A percentile compares a stretch with the other conserved stretches of the same genome.
These are phyloP conservation scores for Ochropleura plecta DNA, from an alignment of 2,888 invertebrate species.

Conservation along the genomic window DNA sequence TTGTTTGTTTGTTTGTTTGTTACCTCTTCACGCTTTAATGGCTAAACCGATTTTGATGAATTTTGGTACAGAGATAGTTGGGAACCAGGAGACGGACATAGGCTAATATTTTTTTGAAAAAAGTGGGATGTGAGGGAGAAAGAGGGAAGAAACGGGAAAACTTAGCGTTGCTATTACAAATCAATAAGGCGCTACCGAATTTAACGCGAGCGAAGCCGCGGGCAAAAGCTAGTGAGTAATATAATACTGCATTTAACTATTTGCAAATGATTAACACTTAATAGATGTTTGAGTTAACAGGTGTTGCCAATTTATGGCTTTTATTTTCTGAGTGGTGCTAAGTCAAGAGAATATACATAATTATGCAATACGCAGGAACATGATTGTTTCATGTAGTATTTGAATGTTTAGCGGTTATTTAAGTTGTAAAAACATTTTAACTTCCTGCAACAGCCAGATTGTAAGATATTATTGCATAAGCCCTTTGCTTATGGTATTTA, in stretches of 20 bases:
- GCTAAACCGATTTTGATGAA: too few species aligned
- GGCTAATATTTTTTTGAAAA: too few species aligned
- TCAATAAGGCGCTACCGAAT: too few species aligned
- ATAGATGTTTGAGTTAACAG: conserved; percentile 25
- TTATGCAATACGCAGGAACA: not conserved
- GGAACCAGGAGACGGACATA: too few species aligned
- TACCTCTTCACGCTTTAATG: too few species aligned
- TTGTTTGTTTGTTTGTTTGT: too few species aligned
- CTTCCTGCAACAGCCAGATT: not conserved
- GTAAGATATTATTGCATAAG: not conserved
- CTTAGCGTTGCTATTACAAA: too few species aligned
- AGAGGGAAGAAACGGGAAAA: conserved; percentile 24
- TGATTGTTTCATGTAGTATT: not conserved
- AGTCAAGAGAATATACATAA: not conserved
- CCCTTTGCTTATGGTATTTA: not conserved
- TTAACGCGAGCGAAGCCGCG: too few species aligned
- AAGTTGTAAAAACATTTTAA: not conserved
- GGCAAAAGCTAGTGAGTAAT: too few species aligned
- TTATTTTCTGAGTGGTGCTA: not conserved
- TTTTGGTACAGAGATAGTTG: too few species aligned
- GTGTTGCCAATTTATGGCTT: not conserved
- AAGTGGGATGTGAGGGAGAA: too few species aligned
- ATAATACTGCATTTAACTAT: conserved; percentile 13
- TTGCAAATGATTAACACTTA: conserved; percentile 24
- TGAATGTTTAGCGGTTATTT: not conserved